Conservation (phyloP, 2,113 vertebrate genomes). For the Oreochromis aureus region DNA sequence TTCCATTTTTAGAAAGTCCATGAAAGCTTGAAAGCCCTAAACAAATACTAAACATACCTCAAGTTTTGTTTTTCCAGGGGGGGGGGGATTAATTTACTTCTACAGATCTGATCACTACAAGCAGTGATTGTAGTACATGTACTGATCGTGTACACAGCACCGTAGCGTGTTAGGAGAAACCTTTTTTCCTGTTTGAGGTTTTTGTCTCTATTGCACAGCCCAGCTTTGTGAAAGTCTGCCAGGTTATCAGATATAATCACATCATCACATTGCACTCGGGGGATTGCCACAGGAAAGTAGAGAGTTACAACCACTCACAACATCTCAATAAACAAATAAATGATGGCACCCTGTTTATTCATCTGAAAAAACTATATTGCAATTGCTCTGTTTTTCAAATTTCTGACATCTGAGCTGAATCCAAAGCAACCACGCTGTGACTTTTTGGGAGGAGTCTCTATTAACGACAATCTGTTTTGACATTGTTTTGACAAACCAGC, state of each 20-base stretch:
- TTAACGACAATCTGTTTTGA: not conserved
- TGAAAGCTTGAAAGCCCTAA: not conserved
- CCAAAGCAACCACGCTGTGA: not conserved
- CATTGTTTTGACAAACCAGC: not conserved
- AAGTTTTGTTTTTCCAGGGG: not conserved
- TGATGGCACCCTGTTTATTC: not conserved
- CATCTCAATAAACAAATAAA: conserved; percentile 15
- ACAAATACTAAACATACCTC: not conserved
- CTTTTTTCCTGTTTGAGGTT: conserved; percentile 4
- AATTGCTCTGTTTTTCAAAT: not conserved
- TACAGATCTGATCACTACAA: not conserved
- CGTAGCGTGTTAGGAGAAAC: not conserved
- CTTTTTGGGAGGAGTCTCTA: not conserved
- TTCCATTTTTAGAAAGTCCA: not conserved
- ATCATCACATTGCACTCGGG: conserved; percentile 38
- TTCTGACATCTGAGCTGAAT: not conserved
- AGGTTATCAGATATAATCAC: conserved; percentile 35
- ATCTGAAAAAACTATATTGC: not conserved
- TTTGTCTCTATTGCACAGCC: not conserved
- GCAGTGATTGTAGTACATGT: not conserved
- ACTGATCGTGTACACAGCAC: not conserved
- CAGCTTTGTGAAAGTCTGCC: not conserved
- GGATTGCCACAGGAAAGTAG: conserved; percentile 1
- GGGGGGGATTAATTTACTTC: not conserved
- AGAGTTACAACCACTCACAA: conserved; percentile 10